Conservation (phyloP, 2,888 invertebrate genomes). For the Drosophila niveifrons region DNA sequence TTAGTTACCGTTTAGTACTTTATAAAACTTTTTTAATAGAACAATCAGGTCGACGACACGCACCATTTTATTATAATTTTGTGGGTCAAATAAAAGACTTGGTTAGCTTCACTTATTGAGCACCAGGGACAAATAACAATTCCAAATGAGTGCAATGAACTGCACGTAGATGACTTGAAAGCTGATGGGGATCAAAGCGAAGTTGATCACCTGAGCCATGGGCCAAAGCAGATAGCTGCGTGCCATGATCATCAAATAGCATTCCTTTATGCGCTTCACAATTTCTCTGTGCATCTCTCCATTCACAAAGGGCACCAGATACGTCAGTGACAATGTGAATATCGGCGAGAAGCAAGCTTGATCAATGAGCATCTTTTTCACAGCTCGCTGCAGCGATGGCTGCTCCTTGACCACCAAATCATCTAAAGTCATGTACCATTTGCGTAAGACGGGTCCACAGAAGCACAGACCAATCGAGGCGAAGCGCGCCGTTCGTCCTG, state of each 20-base stretch:
- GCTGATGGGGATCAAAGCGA: not conserved
- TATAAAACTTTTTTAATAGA: no score
- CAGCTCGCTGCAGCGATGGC: not conserved
- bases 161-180: not conserved
- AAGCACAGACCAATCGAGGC: not conserved
- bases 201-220: not conserved
- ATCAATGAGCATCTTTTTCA: not conserved
- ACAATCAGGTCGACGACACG: no score
- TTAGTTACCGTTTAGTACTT: no score
- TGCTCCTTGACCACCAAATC: not conserved
- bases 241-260: not conserved
- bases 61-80: no score
- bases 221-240: not conserved
- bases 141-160: not conserved
- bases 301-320: not conserved
- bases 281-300: not conserved
- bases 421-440: not conserved
- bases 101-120: not conserved
- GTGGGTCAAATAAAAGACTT: not conserved
- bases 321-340: not conserved
- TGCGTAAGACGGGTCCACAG: not conserved
- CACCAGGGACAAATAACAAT: not conserved
- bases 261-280: not conserved
- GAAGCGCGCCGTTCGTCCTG: not conserved
- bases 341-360: not conserved